Base-by-base conservation (phyloP, 2,888 invertebrate species). In the Parochlus steinenii region DNA sequence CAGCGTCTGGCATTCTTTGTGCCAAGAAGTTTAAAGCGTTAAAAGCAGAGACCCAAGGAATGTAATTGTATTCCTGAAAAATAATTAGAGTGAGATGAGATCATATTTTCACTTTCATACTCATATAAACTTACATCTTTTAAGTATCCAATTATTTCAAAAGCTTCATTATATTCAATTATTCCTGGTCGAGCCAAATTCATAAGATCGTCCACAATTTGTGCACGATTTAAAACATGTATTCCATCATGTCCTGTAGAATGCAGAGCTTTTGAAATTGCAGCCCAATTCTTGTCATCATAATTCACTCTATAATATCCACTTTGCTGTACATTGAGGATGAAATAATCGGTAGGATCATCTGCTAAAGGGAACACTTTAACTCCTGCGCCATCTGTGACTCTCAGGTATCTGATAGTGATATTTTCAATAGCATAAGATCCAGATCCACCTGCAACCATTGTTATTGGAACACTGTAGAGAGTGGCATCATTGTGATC, bases 31-130 rank as follows among this genome's bases (percentile, higher is more conserved):
- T 30, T 5, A 36, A 14, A 4, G 30, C 36, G 18, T 30, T 36
- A 16, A 31, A 18, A 1, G 77, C 78, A 1, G 79, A 63, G 5
- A 64, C 62, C 87, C 86, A 89, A 0, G 89, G 83, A 11, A 78
- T 61, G 46, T 81, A 82, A 10, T 74, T 67, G 0, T n/a, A n/a
- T n/a, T n/a, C n/a, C n/a, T n/a, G n/a, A n/a, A n/a, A n/a, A n/a
- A n/a, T n/a, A n/a, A n/a, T n/a, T n/a, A n/a, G n/a, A n/a, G n/a
- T n/a, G n/a, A n/a, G n/a, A n/a, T n/a, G n/a, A n/a, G n/a, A n/a
- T n/a, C n/a, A n/a, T n/a, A n/a, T n/a, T n/a, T n/a, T n/a, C n/a
- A n/a, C n/a, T n/a, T n/a, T n/a, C n/a, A n/a, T n/a, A n/a, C n/a
- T n/a, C n/a, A n/a, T n/a, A n/a, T n/a, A n/a, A n/a, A n/a, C 55